phyloP scores from a whole-genome alignment of 1,140 invertebrate genomes.

The Fopius arisanus region DNA sequence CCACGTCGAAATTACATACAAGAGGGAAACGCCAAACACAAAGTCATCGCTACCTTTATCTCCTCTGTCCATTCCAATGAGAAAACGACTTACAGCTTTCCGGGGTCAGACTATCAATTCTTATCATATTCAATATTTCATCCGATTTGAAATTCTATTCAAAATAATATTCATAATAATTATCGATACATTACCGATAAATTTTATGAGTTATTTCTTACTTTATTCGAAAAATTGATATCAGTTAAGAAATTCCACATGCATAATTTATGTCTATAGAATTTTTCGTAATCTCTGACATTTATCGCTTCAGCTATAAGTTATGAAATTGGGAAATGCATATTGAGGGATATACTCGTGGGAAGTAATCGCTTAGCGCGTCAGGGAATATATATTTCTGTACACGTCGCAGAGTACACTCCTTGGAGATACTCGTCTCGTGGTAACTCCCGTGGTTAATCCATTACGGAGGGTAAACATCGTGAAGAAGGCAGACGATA shows the following conservation, averaged over 20 bases:
- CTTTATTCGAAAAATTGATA: background rate
- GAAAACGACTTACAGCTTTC: background rate
- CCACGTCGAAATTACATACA: constrained; percentile 6
- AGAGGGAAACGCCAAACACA: background rate
- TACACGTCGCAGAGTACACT: constrained; percentile 15
- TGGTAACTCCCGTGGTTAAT: constrained; percentile 31
- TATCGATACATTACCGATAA: too few relatives aligned
- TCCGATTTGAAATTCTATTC: too few relatives aligned
- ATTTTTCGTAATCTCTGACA: background rate
- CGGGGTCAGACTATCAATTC: too few relatives aligned
- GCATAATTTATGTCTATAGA: background rate
- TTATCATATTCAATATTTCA: too few relatives aligned
- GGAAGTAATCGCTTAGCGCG: constrained; percentile 27
- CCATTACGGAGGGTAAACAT: constrained; percentile 36
- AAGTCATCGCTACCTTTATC: background rate
- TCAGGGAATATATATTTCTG: constrained; percentile 11
- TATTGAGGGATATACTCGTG: constrained; percentile 30
- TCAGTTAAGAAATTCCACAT: background rate
- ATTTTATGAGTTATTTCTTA: too few relatives aligned
- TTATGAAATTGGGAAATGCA: constrained; percentile 26
- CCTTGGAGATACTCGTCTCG: constrained; percentile 25
- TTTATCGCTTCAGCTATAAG: background rate
- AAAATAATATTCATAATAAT: too few relatives aligned
- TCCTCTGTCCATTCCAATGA: background rate
- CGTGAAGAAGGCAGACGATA: constrained; percentile 31